Conservation (phyloP, 1,140 invertebrate genomes). For the Drosophila ercepeae region DNA sequence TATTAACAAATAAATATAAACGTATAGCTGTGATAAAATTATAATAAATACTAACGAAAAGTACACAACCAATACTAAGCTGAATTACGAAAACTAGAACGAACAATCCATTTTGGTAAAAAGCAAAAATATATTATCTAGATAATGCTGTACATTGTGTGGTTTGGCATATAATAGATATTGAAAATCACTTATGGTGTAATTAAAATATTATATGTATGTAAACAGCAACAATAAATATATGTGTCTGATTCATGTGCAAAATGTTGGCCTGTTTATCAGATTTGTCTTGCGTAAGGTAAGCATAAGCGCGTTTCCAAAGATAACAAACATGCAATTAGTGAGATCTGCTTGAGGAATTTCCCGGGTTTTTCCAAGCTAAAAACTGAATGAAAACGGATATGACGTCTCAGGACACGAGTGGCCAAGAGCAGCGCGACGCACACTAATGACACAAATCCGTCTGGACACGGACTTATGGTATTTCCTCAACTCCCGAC, state of each 20-base stretch:
- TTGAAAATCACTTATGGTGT: constrained; percentile 50
- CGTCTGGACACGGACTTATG: constrained; percentile 47
- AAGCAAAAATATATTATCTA: constrained; percentile 9
- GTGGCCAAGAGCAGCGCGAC: constrained; percentile 7
- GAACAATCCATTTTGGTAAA: constrained; percentile 40
- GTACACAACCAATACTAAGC: constrained; percentile 62
- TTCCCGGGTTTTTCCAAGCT: constrained; percentile 70
- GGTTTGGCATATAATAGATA: constrained; percentile 47
- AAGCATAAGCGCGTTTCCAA: constrained; percentile 56
- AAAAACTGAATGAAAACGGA: constrained; percentile 67
- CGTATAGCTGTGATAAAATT: constrained; percentile 80
- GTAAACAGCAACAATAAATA: constrained; percentile 73
- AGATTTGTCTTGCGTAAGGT: constrained; percentile 28
- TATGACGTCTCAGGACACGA: constrained; percentile 10
- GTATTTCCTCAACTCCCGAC: constrained; percentile 10
- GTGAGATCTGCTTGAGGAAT: constrained; percentile 49
- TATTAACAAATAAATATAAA: constrained; percentile 69
- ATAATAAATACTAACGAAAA: constrained; percentile 64
- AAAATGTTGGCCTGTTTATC: constrained; percentile 52
- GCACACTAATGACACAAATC: constrained; percentile 72
- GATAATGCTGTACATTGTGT: constrained; percentile 29
- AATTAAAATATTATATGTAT: constrained; percentile 58
- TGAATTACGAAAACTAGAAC: constrained; percentile 49
- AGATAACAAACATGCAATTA: constrained; percentile 77
- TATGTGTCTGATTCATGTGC: constrained; percentile 75